A percentile compares a stretch with the other conserved stretches of the same genome.
Conservation (phyloP, 92 coral and sea anemone species). For the Paramuricea clavata region DNA sequence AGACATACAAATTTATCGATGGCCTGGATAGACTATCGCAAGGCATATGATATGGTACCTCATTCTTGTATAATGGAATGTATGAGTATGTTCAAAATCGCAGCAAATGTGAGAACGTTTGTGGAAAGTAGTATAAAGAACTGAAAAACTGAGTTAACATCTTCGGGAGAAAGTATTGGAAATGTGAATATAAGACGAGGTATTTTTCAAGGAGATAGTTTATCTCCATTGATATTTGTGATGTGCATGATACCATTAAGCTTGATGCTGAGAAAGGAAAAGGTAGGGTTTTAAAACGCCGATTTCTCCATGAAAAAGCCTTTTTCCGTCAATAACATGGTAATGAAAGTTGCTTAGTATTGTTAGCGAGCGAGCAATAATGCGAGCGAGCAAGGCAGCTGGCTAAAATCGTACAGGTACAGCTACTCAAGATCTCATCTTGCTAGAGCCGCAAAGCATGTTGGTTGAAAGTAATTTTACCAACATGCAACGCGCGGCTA, state of each 20-base stretch:
- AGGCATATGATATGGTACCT: constrained; percentile 9
- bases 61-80: constrained; percentile 15
- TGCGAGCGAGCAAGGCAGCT: too few species aligned
- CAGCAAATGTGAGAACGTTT: constrained; percentile 19
- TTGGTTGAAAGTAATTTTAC: too few species aligned
- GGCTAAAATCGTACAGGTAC: too few species aligned
- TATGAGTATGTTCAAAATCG: constrained; percentile 21
- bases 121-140: constrained; percentile 28
- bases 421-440: too few species aligned
- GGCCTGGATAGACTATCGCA: background rate
- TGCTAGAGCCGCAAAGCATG: too few species aligned
- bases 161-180: constrained; percentile 16
- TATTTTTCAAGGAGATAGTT: constrained; percentile 49
- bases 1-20: background rate
- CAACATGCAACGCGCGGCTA: too few species aligned
- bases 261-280: too few species aligned
- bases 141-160: constrained; percentile 38
- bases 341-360: too few species aligned
- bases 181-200: constrained; percentile 32
- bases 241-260: constrained; percentile 25
- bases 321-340: too few species aligned
- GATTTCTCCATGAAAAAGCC: too few species aligned
- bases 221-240: constrained; percentile 43
- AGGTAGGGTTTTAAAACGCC: too few species aligned
- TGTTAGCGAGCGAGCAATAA: too few species aligned